phyloP scores from a whole-genome alignment of 2,113 vertebrate genomes.

The rat (Rattus norvegicus) region DNA sequence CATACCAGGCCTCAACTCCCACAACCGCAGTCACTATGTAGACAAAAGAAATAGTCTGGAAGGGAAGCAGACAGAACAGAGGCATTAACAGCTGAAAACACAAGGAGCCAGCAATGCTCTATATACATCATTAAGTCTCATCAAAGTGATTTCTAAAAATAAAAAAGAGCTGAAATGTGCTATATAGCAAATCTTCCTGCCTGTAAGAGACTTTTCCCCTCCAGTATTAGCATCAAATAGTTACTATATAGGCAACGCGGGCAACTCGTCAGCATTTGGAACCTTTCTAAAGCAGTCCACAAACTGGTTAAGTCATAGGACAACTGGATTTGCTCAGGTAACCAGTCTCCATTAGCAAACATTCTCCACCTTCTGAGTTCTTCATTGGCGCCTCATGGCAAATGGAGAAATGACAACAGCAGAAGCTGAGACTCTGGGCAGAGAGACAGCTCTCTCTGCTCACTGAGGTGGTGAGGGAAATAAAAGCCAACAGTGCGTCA shows the following conservation, averaged over 20 bases:
- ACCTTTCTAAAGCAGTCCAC: neutral
- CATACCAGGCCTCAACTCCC: conserved; percentile 98
- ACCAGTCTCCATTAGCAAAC: conserved; percentile 4
- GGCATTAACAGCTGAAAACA: conserved; percentile 58
- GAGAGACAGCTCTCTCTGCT: conserved; percentile 18
- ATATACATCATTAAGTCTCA: neutral
- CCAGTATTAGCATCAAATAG: conserved; percentile 19
- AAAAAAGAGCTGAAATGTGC: conserved; percentile 34
- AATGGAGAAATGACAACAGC: conserved; percentile 30
- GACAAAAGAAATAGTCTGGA: conserved; percentile 97
- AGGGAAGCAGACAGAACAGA: conserved; percentile 81
- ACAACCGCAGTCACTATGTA: conserved; percentile 97
- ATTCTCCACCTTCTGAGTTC: neutral
- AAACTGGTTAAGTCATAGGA: neutral
- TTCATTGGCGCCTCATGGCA: neutral
- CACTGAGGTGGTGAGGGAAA: neutral
- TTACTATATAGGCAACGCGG: neutral
- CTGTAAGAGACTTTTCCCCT: neutral
- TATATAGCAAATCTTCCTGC: neutral
- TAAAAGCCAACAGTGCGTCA: conserved; percentile 45
- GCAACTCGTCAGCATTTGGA: neutral
- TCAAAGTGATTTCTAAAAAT: conserved; percentile 41
- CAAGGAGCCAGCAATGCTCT: neutral
- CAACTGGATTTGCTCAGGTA: neutral
- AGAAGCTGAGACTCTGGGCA: neutral